These are phyloP conservation scores for Drosophila incognita DNA, from an alignment of 2,888 invertebrate genomes.

Conservation along the genomic window DNA sequence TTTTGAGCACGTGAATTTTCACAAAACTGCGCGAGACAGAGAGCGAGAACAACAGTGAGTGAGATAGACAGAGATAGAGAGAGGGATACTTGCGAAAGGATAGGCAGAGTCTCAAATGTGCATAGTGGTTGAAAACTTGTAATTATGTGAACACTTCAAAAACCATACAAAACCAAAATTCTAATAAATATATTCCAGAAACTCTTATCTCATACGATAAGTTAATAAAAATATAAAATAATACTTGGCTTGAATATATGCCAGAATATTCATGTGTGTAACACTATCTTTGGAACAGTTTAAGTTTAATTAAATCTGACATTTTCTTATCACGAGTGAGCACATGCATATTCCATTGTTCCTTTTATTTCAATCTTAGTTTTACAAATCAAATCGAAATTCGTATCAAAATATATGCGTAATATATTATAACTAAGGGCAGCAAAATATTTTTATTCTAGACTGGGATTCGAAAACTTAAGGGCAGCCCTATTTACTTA, in stretches of 20 bases:
- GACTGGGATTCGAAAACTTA: background rate
- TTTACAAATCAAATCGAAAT: background rate
- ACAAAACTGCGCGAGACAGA: slow-evolving; percentile 58
- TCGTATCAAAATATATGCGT: background rate
- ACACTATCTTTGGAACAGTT: background rate
- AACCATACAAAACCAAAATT: background rate
- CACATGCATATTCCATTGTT: background rate
- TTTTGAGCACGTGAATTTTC: slow-evolving; percentile 78
- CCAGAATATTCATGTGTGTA: background rate
- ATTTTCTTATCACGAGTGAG: background rate
- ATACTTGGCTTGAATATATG: background rate
- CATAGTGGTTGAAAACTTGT: slow-evolving; percentile 26
- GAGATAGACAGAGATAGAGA: background rate
- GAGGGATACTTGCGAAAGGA: background rate
- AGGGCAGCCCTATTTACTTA: background rate
- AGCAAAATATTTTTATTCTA: background rate
- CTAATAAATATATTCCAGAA: background rate
- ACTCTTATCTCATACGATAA: background rate
- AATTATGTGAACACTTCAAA: background rate
- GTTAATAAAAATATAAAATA: background rate
- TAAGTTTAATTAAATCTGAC: background rate
- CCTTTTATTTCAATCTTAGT: background rate
- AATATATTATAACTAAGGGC: background rate
- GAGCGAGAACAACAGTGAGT: background rate
- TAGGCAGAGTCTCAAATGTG: slow-evolving; percentile 22